These are phyloP conservation scores for Brachycybe producta DNA, from an alignment of 2,888 invertebrate genomes.

Conservation along the genomic window DNA sequence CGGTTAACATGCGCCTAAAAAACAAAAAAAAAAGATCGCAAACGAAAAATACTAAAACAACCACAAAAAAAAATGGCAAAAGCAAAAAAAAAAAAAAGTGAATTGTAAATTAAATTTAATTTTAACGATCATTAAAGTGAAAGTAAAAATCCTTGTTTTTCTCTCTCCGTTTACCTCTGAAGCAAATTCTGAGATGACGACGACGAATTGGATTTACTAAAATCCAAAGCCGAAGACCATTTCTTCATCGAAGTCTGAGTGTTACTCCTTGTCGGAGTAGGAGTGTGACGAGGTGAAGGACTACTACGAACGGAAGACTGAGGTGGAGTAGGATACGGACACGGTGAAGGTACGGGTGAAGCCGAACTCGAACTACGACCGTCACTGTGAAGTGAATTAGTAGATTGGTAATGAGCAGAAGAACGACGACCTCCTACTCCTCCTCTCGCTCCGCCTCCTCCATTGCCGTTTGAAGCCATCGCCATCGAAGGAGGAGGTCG, in stretches of 20 bases:
- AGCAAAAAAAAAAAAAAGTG: too few relatives aligned
- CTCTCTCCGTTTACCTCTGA: too few relatives aligned
- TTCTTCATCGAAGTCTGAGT: conserved; percentile 40
- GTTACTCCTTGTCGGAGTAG: conserved; percentile 11
- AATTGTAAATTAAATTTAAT: too few relatives aligned
- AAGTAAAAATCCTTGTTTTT: too few relatives aligned
- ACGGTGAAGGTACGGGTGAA: conserved; percentile 58
- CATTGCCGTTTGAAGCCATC: too few relatives aligned
- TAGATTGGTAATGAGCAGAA: conserved; percentile 68
- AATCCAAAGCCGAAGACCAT: conserved; percentile 75
- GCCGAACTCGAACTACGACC: conserved; percentile 69
- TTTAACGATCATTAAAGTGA: too few relatives aligned
- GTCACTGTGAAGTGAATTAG: conserved; percentile 67
- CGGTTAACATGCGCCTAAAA: conserved; percentile 11
- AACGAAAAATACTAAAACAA: not conserved
- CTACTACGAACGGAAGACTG: conserved; percentile 18
- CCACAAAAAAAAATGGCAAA: not conserved
- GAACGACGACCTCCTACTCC: conserved; percentile 36
- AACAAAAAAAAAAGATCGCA: conserved; percentile 5
- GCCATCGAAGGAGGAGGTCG: conserved; percentile 1
- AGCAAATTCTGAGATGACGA: not conserved
- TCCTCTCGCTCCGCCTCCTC: not conserved
- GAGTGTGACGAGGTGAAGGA: conserved; percentile 29
- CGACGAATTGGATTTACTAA: conserved; percentile 32
- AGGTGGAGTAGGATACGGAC: conserved; percentile 27